These are phyloP conservation scores for Drosophila silvestris DNA, from an alignment of 2,888 invertebrate genomes.

Conservation along the genomic window DNA sequence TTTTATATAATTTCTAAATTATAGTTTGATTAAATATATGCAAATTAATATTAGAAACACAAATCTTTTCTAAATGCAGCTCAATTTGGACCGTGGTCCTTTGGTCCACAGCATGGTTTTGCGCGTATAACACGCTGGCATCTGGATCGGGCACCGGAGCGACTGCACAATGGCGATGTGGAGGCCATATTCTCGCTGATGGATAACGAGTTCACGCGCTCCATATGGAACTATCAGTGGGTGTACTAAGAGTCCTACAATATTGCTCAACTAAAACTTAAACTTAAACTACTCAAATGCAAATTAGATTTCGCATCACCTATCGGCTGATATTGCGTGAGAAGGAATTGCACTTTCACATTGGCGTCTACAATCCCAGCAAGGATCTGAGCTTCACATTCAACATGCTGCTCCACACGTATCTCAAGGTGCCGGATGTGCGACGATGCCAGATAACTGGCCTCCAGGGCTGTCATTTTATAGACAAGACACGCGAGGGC, in stretches of 20 bases:
- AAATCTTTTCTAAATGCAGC: constrained; percentile 87
- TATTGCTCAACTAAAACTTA: background rate
- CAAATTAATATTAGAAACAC: background rate
- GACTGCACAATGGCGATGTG: constrained; percentile 95
- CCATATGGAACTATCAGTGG: constrained; percentile 97
- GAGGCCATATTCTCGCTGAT: constrained; percentile 96
- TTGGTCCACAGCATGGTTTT: constrained; percentile 98
- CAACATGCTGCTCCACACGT: constrained; percentile 96
- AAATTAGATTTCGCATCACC: constrained; percentile 93
- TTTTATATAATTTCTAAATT: background rate
- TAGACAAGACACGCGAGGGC: constrained; percentile 95
- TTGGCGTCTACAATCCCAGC: constrained; percentile 97
- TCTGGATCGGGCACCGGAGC: constrained; percentile 94
- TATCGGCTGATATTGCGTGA: constrained; percentile 95
- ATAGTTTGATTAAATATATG: background rate
- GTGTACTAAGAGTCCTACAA: constrained; percentile 82
- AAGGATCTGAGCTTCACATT: constrained; percentile 96
- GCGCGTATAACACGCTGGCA: constrained; percentile 97
- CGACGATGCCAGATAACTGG: constrained; percentile 96
- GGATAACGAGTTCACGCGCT: constrained; percentile 96
- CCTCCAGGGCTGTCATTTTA: constrained; percentile 94
- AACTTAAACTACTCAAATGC: background rate
- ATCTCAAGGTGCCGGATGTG: constrained; percentile 98
- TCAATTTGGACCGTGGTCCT: constrained; percentile 97
- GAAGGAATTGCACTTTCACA: constrained; percentile 96